These are phyloP conservation scores for Phania funesta DNA, from an alignment of 2,888 invertebrate genomes.

Conservation along the genomic window DNA sequence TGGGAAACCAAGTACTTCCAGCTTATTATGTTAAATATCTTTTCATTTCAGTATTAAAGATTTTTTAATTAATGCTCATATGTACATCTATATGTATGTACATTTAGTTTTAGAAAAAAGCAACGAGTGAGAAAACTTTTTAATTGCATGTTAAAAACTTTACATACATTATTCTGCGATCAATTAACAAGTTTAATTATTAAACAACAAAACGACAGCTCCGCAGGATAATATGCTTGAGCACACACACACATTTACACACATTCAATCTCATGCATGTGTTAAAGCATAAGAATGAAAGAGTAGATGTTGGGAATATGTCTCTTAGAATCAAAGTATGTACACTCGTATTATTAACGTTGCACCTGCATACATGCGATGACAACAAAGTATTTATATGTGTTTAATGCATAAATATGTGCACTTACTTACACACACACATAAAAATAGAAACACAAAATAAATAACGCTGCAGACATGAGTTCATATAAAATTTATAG, in stretches of 20 bases:
- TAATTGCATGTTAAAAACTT: conserved; percentile 63
- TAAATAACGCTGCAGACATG: conserved; percentile 50
- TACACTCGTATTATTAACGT: conserved; percentile 1
- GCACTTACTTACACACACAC: background rate
- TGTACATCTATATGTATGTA: no score
- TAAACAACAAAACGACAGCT: conserved; percentile 39
- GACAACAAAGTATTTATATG: background rate
- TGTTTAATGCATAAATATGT: background rate
- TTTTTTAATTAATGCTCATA: background rate
- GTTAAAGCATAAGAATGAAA: background rate
- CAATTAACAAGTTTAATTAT: conserved; percentile 66
- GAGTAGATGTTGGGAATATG: background rate
- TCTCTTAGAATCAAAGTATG: conserved; percentile 15
- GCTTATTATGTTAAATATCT: background rate
- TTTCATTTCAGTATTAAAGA: background rate
- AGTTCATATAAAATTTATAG: conserved; percentile 63
- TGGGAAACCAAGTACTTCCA: background rate
- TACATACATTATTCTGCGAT: conserved; percentile 61
- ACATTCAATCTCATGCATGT: background rate
- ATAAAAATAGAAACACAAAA: background rate
- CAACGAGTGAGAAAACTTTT: conserved; percentile 41
- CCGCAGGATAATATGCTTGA: conserved; percentile 15
- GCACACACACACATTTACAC: background rate
- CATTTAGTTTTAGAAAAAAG: conserved; percentile 11
- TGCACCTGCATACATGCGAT: conserved; percentile 7